phyloP scores from a whole-genome alignment of 2,888 invertebrate genomes.

The Meliscaeva auricollis region DNA sequence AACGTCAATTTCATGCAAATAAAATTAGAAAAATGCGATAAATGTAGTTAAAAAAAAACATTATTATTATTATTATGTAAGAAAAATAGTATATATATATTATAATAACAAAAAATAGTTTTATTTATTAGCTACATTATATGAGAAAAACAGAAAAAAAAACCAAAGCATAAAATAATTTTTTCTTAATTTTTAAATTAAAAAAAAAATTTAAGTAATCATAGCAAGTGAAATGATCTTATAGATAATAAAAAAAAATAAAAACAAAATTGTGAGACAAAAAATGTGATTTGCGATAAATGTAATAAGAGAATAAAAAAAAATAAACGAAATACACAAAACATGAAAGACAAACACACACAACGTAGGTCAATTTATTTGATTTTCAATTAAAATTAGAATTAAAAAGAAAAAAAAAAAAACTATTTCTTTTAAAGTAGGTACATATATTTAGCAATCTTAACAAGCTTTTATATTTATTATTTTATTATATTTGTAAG shows the following conservation, averaged over 20 bases:
- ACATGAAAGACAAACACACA: slow-evolving; percentile 24
- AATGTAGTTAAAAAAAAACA: slow-evolving; percentile 58
- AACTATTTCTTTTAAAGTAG: background rate
- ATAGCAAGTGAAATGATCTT: slow-evolving; percentile 30
- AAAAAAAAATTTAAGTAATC: slow-evolving; percentile 11
- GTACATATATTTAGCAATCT: slow-evolving; percentile 19
- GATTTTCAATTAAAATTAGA: slow-evolving; percentile 48
- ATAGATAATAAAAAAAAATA: slow-evolving; percentile 43
- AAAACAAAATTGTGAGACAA: slow-evolving; percentile 46
- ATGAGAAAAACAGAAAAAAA: slow-evolving; percentile 15
- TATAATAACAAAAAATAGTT: slow-evolving; percentile 31
- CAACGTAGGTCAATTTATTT: slow-evolving; percentile 68
- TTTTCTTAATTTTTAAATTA: slow-evolving; percentile 30
- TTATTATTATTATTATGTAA: slow-evolving; percentile 31
- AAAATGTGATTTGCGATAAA: slow-evolving; percentile 69
- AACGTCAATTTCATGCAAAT: slow-evolving; percentile 72
- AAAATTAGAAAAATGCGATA: slow-evolving; percentile 61
- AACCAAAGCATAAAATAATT: background rate
- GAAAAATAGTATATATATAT: slow-evolving; percentile 37
- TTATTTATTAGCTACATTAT: slow-evolving; percentile 20
- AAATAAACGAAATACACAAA: slow-evolving; percentile 23
- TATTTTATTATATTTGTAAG: slow-evolving; percentile 14
- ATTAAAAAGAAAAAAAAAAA: background rate
- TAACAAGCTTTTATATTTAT: slow-evolving; percentile 6
- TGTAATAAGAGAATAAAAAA: slow-evolving; percentile 35